Evolutionary conservation across 2,797 vertebrate species (phyloP).

Genomic region (Champsocephalus gunnari): DNA sequence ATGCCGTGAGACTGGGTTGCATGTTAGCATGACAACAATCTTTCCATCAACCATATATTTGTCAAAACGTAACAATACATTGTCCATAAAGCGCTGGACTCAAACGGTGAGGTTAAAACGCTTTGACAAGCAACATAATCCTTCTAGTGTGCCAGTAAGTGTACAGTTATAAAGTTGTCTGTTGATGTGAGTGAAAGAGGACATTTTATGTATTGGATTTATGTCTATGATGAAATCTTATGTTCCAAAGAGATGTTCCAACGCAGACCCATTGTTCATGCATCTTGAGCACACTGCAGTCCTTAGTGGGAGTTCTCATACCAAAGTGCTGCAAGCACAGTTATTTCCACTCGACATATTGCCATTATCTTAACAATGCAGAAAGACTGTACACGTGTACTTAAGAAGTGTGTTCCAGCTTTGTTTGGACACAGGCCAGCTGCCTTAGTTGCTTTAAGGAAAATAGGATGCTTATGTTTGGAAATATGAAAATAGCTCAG

Average conservation of each 20-base stretch:
- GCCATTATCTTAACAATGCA: constrained; percentile 53
- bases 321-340: constrained; percentile 11
- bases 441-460: constrained; percentile 48
- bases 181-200: background rate
- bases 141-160: background rate
- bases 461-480: constrained; percentile 55
- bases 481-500: constrained; percentile 39
- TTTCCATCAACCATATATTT: background rate
- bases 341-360: constrained; percentile 28
- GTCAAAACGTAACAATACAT: background rate
- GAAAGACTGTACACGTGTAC: constrained; percentile 43
- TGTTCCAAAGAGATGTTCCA: background rate
- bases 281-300: background rate
- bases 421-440: constrained; percentile 60
- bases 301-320: constrained; percentile 14
- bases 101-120: background rate
- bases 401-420: constrained; percentile 62
- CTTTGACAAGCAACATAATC: background rate
- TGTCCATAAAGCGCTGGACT: background rate
- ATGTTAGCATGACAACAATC: background rate
- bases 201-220: background rate
- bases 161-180: background rate
- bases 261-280: background rate
- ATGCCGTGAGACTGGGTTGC: too few relatives aligned
- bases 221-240: background rate